Percentiles rank a stretch among this genome's conserved stretches.
These are phyloP conservation scores for Graptemys geographica DNA, from an alignment of 2,797 vertebrate species.

Conservation along the genomic window DNA sequence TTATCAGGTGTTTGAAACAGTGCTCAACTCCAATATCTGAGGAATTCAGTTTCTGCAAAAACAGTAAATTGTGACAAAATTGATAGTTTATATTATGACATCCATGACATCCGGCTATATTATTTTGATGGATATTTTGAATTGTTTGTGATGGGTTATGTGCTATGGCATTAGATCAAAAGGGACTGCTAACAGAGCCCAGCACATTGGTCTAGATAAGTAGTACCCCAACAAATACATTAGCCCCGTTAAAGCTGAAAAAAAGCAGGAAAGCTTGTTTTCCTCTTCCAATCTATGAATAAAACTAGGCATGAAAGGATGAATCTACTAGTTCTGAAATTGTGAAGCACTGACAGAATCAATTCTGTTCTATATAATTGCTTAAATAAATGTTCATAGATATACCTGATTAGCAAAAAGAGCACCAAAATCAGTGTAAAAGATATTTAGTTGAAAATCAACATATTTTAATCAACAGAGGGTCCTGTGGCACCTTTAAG, in stretches of 20 bases:
- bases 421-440: background rate
- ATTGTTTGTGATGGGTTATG: background rate
- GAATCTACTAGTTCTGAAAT: background rate
- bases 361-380: background rate
- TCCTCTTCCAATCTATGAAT: background rate
- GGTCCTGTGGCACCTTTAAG: no score
- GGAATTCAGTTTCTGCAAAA: background rate
- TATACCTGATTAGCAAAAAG: background rate
- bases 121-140: background rate
- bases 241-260: background rate
- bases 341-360: background rate
- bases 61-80: background rate
- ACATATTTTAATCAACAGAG: background rate
- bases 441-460: background rate
- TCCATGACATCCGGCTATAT: background rate
- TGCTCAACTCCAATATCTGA: background rate
- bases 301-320: background rate
- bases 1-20: background rate
- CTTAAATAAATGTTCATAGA: background rate
- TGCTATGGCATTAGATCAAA: background rate
- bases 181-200: background rate
- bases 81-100: background rate
- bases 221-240: background rate
- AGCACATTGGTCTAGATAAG: background rate
- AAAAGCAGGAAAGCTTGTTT: background rate